phyloP scores from a whole-genome alignment of 2,797 vertebrate species.

The Lepilemur septentrionalis region DNA sequence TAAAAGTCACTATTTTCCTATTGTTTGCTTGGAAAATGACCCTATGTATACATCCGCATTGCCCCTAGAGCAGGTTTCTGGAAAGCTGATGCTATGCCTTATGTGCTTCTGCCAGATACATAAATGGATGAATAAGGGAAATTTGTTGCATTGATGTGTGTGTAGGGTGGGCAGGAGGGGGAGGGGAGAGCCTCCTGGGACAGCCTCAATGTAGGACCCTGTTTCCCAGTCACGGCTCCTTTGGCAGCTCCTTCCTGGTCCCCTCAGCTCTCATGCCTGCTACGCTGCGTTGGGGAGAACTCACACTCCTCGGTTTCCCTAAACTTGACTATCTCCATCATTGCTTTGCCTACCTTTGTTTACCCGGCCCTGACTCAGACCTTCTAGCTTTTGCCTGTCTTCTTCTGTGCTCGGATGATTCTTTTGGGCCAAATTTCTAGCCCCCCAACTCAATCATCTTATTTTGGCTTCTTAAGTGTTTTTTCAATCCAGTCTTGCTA shows the following conservation, averaged over 20 bases:
- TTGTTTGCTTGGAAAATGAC: background rate
- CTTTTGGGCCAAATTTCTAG: background rate
- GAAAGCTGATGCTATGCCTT: background rate
- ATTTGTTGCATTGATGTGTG: background rate
- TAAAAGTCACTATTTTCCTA: background rate
- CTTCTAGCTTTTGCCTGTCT: background rate
- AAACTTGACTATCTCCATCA: background rate
- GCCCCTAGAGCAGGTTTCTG: background rate
- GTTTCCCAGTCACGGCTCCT: background rate
- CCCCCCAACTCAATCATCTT: background rate
- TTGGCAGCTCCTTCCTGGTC: background rate
- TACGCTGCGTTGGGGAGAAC: background rate
- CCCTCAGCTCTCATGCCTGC: background rate
- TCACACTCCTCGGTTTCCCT: background rate
- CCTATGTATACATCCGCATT: background rate
- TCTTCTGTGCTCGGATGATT: background rate
- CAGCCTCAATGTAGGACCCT: background rate
- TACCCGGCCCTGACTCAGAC: background rate
- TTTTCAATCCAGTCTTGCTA: background rate
- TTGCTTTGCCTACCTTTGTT: background rate
- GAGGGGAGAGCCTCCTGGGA: fast-evolving
- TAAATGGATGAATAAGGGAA: background rate
- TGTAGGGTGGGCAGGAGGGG: no score
- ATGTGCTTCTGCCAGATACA: fast-evolving
- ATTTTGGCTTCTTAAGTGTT: background rate